Conservation (phyloP, 2,888 invertebrate species). For the Gasteruption jaculator region DNA sequence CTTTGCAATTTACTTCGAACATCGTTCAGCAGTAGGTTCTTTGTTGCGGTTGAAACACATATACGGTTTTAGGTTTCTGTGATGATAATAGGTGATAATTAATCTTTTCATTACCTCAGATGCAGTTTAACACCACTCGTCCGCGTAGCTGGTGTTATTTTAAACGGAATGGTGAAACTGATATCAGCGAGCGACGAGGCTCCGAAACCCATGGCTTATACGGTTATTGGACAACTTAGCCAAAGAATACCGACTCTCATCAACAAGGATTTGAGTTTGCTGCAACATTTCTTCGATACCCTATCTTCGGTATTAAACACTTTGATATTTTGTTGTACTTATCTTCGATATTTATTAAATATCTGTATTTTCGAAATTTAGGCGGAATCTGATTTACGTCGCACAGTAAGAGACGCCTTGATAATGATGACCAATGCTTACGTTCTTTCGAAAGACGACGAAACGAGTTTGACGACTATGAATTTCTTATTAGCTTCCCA, state of each 20-base stretch:
- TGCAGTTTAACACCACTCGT: slow-evolving; percentile 60
- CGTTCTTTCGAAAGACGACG: slow-evolving; percentile 40
- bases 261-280: slow-evolving; percentile 62
- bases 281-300: slow-evolving; percentile 56
- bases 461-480: slow-evolving; percentile 53
- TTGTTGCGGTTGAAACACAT: no score
- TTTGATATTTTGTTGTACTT: neutral
- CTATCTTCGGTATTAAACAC: slow-evolving; percentile 52
- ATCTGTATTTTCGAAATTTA: slow-evolving; percentile 21
- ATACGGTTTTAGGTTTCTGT: slow-evolving; percentile 11
- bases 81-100: neutral
- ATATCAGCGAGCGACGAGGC: slow-evolving; percentile 62
- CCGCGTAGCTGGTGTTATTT: slow-evolving; percentile 68
- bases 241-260: slow-evolving; percentile 61
- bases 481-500: slow-evolving; percentile 68
- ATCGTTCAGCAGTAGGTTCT: slow-evolving; percentile 76
- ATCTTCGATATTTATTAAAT: neutral
- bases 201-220: slow-evolving; percentile 68
- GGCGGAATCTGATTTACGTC: slow-evolving; percentile 41
- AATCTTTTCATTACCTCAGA: slow-evolving; percentile 48
- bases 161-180: slow-evolving; percentile 70
- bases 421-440: slow-evolving; percentile 44
- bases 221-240: slow-evolving; percentile 67
- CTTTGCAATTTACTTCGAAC: slow-evolving; percentile 77
- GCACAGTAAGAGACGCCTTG: slow-evolving; percentile 42